Evolutionary conservation across 1,140 invertebrate genomes (phyloP), one percentile per base, ranked within the genome.

Genomic region (Episyrphus balteatus): DNA sequence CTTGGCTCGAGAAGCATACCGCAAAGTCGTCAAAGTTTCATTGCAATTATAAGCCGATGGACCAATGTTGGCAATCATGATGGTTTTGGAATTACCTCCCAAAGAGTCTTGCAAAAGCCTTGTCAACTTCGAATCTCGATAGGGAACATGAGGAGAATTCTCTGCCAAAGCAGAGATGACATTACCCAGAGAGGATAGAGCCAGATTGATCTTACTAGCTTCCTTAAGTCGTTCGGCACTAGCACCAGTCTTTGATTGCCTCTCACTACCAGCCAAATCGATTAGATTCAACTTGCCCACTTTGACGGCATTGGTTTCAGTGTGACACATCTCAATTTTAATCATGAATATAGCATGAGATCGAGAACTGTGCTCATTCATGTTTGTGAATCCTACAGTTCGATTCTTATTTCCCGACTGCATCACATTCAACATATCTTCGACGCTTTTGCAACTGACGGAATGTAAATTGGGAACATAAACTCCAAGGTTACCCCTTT

Each of bases 291-390:
- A 65, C 59, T 84, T 80, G n/a, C 82, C 83, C 7, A 86, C 81
- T 44, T 81, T 76, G 46, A 81, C 78, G 7, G 74, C 69, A 51
- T 79, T 77, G 33, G 74, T 78, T 43, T 75, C 61, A 71, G 85
- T 72, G 77, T 97, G 77, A 74, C 81, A 88, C 74, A 95, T 94
- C 74, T 99, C 96, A 15, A 99, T 87, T 8, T 92, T 96, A 44
- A 99, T 90, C 62, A 97, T 88, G 70, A 99, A 98, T 49, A 99
- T 98, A 33, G 96, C 95, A 74, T 99, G 97, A 14, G 92, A 97
- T 44, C 96, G 54, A 11, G 93, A 98, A 64, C 92, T 96, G 69
- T 98, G 93, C 66, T 96, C 91, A 71, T 99, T 99, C 97, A 99
- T 99, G 69, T 99, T 96, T 10, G 97, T 99, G 31, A 92, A 84